phyloP scores from a whole-genome alignment of 2,797 vertebrate genomes.

The Lycodopsis pacificus region DNA sequence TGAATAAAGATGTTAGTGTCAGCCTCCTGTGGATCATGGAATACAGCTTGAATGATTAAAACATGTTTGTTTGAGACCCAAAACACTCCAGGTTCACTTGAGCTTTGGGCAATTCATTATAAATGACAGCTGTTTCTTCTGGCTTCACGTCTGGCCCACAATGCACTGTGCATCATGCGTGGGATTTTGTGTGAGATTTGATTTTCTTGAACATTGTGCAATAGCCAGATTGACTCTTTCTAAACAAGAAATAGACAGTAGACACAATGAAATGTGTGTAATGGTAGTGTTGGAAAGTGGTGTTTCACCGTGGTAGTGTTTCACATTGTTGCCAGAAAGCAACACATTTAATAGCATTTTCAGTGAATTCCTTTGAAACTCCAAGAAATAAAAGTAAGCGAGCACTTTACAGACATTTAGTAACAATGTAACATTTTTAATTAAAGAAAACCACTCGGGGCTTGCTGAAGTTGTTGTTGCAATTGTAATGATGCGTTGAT shows the following conservation, averaged over 20 bases:
- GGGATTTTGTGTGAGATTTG: constrained; percentile 4
- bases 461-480: not conserved
- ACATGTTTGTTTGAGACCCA: constrained; percentile 3
- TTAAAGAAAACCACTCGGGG: not conserved
- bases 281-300: not conserved
- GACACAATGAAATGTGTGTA: constrained; percentile 5
- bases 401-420: not conserved
- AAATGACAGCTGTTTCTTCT: constrained; percentile 9
- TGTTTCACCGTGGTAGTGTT: not conserved
- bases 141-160: constrained; percentile 1
- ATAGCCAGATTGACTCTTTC: not conserved
- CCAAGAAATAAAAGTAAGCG: not conserved
- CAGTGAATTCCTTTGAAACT: not conserved
- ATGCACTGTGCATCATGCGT: constrained; percentile 8
- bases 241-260: not conserved
- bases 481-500: not conserved
- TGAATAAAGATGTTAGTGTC: constrained; percentile 23
- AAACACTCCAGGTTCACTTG: constrained; percentile 8
- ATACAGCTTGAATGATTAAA: constrained; percentile 29
- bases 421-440: not conserved
- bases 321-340: constrained; percentile 3
- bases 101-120: constrained; percentile 14
- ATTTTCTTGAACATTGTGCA: constrained; percentile 25
- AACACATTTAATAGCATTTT: not conserved
- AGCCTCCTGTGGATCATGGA: constrained; percentile 10